Conservation (phyloP, 2,888 invertebrate genomes). For the Drosophila monieri region DNA sequence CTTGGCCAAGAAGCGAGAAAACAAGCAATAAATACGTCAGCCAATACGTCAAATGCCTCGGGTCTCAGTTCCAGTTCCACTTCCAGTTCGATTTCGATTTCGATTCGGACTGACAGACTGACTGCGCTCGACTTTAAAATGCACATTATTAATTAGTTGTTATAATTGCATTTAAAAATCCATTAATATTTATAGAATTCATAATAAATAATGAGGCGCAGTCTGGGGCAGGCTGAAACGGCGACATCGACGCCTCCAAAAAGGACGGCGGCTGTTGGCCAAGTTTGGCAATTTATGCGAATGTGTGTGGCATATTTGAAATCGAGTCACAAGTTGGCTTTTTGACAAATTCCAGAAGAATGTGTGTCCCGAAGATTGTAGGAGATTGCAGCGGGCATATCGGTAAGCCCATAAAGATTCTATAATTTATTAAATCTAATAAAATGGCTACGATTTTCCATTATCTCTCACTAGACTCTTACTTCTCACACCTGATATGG, state of each 20-base stretch:
- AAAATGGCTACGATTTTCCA: neutral
- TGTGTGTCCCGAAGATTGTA: conserved; percentile 43
- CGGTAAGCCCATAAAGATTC: conserved; percentile 20
- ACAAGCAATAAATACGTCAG: conserved; percentile 81
- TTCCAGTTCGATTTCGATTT: conserved; percentile 3
- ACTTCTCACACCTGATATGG: conserved; percentile 35
- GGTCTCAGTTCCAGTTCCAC: conserved; percentile 2
- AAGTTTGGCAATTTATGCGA: conserved; percentile 74
- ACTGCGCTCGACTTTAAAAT: conserved; percentile 72
- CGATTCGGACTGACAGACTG: conserved; percentile 22
- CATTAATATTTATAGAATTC: conserved; percentile 84
- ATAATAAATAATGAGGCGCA: conserved; percentile 82
- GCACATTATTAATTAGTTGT: conserved; percentile 84
- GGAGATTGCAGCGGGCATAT: conserved; percentile 42
- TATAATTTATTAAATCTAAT: neutral
- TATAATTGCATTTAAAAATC: conserved; percentile 83
- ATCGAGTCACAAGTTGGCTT: conserved; percentile 60
- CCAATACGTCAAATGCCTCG: conserved; percentile 69
- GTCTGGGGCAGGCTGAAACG: conserved; percentile 36
- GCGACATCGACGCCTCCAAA: conserved; percentile 67
- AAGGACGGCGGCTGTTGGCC: conserved; percentile 36
- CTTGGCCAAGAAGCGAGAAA: conserved; percentile 68
- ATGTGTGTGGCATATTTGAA: conserved; percentile 81
- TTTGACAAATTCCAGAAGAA: conserved; percentile 80
- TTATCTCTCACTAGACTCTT: conserved; percentile 10